phyloP scores from a whole-genome alignment of 30 jellyfish, hydroid and myxozoan genomes.

The Haliclystus octoradiatus region DNA sequence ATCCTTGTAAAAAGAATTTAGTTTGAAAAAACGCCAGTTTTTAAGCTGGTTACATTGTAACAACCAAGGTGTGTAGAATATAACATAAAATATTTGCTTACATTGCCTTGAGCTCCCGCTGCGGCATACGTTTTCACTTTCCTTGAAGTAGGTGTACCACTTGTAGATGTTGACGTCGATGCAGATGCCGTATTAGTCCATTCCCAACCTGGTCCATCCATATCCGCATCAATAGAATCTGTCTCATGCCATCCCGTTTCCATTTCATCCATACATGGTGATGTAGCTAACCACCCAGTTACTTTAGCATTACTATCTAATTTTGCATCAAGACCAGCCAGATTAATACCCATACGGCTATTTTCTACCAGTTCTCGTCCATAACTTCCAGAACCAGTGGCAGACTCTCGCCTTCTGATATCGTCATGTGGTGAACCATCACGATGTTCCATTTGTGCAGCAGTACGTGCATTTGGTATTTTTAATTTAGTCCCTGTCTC shows the following conservation, averaged over 20 bases:
- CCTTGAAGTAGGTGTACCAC: too few species aligned
- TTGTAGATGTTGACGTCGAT: too few species aligned
- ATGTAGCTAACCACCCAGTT: conserved; percentile 31
- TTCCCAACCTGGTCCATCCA: conserved; percentile 54
- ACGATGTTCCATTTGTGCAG: not conserved
- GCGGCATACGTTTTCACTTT: conserved; percentile 19
- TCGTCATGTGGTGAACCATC: not conserved
- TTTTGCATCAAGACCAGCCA: conserved; percentile 22
- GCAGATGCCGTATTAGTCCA: conserved; percentile 96
- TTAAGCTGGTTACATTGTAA: too few species aligned
- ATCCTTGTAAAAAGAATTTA: too few species aligned
- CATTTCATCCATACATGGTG: conserved; percentile 10
- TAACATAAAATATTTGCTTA: too few species aligned
- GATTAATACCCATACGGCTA: not conserved
- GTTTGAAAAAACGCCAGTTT: too few species aligned
- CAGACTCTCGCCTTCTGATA: not conserved
- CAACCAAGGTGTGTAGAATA: too few species aligned
- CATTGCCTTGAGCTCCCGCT: not conserved
- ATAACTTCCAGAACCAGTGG: conserved; percentile 1
- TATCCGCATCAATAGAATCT: not conserved
- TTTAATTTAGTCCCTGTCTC: not conserved
- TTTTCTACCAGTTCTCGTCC: not conserved
- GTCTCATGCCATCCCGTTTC: conserved; percentile 5
- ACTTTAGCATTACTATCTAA: conserved; percentile 36
- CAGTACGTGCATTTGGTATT: not conserved